phyloP scores from a whole-genome alignment of 2,797 vertebrate genomes.

The Anguilla anguilla region DNA sequence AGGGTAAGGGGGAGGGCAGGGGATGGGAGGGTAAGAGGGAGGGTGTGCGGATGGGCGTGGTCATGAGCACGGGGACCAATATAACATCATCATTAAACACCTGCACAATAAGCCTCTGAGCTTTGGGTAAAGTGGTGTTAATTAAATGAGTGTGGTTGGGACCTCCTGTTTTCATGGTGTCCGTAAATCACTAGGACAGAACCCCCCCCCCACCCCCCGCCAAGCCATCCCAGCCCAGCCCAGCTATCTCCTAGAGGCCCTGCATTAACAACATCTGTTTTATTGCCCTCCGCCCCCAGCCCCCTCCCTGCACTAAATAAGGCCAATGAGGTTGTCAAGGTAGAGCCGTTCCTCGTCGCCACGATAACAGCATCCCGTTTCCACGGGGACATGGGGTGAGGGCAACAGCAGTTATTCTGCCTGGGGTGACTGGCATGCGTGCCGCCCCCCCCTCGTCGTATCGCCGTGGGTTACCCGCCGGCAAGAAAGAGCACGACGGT shows the following conservation, averaged over 20 bases:
- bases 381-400: not conserved
- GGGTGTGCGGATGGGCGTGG: not conserved
- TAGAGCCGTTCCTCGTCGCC: not conserved
- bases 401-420: not conserved
- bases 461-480: not conserved
- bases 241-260: not conserved
- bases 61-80: not conserved
- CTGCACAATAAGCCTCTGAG: not conserved
- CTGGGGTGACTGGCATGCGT: not conserved
- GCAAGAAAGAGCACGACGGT: not conserved
- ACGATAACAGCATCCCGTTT: not conserved
- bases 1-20: not conserved
- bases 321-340: slow-evolving; percentile 7
- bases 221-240: not conserved
- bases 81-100: not conserved
- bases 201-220: not conserved
- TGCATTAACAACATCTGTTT: not conserved
- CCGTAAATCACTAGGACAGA: not conserved
- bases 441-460: not conserved
- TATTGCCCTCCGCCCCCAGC: not conserved
- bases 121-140: not conserved
- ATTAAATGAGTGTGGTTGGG: not conserved
- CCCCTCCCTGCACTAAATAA: not conserved
- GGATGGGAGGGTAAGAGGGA: not conserved
- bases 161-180: not conserved